These are phyloP conservation scores for Odontomyia ornata DNA, from an alignment of 2,888 invertebrate genomes.

Conservation along the genomic window DNA sequence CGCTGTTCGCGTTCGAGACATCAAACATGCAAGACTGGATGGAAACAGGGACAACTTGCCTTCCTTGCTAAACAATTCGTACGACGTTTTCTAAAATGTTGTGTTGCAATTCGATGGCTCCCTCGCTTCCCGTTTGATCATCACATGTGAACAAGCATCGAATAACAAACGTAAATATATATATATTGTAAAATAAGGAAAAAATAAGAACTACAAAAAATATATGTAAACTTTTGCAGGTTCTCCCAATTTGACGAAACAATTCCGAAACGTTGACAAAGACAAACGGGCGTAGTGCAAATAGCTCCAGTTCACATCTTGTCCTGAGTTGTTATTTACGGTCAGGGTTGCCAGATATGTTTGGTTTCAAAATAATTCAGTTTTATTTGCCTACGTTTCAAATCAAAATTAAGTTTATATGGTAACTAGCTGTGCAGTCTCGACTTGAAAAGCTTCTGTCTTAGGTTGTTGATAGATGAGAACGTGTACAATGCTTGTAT, in stretches of 20 bases:
- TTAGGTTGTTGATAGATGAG: too few relatives aligned
- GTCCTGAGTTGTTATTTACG: neutral
- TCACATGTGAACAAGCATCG: constrained; percentile 23
- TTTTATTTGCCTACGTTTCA: too few relatives aligned
- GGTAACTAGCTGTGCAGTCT: too few relatives aligned
- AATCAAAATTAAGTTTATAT: too few relatives aligned
- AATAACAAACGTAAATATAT: neutral
- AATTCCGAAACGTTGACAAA: constrained; percentile 50
- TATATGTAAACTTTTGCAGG: constrained; percentile 34
- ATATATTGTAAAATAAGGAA: constrained; percentile 2
- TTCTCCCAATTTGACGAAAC: constrained; percentile 51
- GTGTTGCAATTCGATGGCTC: neutral
- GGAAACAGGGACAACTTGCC: neutral
- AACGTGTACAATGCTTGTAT: too few relatives aligned
- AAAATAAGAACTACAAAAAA: neutral
- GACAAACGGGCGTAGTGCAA: constrained; percentile 47
- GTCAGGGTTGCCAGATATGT: constrained; percentile 6
- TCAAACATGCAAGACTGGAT: neutral
- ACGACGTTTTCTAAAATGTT: neutral
- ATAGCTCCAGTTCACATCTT: constrained; percentile 37
- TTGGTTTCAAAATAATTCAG: neutral
- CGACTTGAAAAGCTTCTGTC: too few relatives aligned
- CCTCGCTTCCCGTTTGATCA: neutral
- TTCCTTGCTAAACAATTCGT: neutral
- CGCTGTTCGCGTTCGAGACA: constrained; percentile 17